Base-by-base conservation (phyloP, 2,888 invertebrate species). In the Spisula subtruncata region DNA sequence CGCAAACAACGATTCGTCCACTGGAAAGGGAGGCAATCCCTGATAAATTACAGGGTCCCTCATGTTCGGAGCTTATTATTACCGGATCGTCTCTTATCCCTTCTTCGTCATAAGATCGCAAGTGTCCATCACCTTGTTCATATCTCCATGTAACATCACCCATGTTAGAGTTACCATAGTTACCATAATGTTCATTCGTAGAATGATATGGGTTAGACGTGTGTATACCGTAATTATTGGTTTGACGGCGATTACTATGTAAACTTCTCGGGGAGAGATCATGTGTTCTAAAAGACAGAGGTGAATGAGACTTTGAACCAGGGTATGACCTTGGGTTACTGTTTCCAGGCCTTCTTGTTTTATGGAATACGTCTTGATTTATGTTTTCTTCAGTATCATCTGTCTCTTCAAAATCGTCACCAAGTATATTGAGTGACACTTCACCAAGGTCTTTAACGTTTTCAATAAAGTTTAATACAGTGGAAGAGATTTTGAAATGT, bases 1-100 rank as follows among this genome's bases (percentile, higher is more conserved):
- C 92, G 54, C 91, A 91, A 18, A 91, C 90, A 8, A 90, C 90
- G 6, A 92, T 86, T 60, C 87, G 25, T 4, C 91, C 91, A 81
- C 85, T 90, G 25, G 90, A 51, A n/a, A 92, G 84, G 20, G 91
- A 86, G 25, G 91, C 89, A 0, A 92, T 83, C 14, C 92, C 92
- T 46, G 80, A 91, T 6, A 91, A 82, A 80, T 87, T 86, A 66
- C 92, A 92, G n/a, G 92, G 79, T n/a, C 84, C 85, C 10, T 86
- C 89, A n/a, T 92, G 92, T 29, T 91, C 90, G 0, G 91, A 85
- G 10, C 88, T 89, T 0, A 87, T 60, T 16, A 92, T 83, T 20
- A 81, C 25, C 41, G 80, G 79, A 41, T 90, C 87, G 20, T 85
- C 87, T 60, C 81, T 80, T 20, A 79, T n/a, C 16, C 87, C 84